Evolutionary conservation across 2,888 invertebrate genomes (phyloP).

Genomic region (Limnephilus auricula): DNA sequence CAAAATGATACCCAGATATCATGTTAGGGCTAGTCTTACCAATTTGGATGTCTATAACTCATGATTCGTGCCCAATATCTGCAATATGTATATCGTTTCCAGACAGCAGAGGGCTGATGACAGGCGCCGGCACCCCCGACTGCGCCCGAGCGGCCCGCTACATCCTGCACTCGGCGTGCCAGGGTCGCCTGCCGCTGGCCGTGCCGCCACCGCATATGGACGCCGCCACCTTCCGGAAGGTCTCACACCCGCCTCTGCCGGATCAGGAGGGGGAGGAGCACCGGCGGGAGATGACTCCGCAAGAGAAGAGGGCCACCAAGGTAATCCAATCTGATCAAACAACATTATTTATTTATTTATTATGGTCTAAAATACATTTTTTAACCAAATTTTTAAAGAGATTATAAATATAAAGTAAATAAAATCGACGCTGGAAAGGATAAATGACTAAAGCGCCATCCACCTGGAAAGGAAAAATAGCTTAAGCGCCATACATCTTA

Average conservation of each 20-base stretch:
- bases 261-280: conserved; percentile 74
- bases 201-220: conserved; percentile 86
- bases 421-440: no score
- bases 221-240: conserved; percentile 67
- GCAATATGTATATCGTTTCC: conserved; percentile 67
- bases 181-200: conserved; percentile 90
- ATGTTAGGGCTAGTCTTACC: no score
- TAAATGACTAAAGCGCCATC: no score
- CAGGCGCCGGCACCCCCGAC: conserved; percentile 96
- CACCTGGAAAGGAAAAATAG: no score
- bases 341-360: neutral
- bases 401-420: no score
- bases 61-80: neutral
- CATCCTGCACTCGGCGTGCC: conserved; percentile 94
- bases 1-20: no score
- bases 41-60: no score
- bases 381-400: no score
- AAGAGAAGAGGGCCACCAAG: conserved; percentile 78
- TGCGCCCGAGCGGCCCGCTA: conserved; percentile 92
- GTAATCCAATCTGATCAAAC: conserved; percentile 68
- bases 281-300: conserved; percentile 75
- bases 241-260: conserved; percentile 64
- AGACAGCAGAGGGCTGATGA: conserved; percentile 98
- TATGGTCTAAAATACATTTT: no score
- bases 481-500: no score